These are phyloP conservation scores for Rotaria macrura DNA, from an alignment of 2,888 invertebrate genomes.

Conservation along the genomic window DNA sequence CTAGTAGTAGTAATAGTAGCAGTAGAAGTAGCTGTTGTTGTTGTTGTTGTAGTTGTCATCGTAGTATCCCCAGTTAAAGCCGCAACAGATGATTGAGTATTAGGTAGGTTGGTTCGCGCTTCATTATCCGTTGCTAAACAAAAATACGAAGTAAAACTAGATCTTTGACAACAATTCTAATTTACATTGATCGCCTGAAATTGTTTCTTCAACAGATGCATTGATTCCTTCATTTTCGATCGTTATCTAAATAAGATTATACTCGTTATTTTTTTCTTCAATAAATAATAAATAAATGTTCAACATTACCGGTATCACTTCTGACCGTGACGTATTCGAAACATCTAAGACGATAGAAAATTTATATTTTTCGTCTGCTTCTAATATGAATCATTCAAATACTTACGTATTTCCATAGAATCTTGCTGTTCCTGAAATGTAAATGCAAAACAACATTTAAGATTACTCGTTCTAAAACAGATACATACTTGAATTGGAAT, in stretches of 20 bases:
- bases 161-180: neutral
- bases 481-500: neutral
- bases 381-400: neutral
- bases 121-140: neutral
- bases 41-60: neutral
- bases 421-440: neutral
- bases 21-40: too few relatives aligned
- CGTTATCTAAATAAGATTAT: neutral
- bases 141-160: neutral
- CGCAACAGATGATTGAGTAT: neutral
- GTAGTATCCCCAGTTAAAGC: neutral
- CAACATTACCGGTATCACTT: neutral
- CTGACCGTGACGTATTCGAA: neutral
- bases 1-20: neutral
- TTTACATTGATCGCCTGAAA: neutral
- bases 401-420: neutral
- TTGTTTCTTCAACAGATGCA: neutral
- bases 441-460: neutral
- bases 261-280: neutral
- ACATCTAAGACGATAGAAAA: neutral
- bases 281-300: neutral
- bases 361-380: neutral
- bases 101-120: neutral
- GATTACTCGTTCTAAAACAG: neutral
- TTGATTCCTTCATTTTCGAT: neutral